These are phyloP conservation scores for Erithacus rubecula DNA, from an alignment of 2,797 vertebrate species.

Conservation along the genomic window DNA sequence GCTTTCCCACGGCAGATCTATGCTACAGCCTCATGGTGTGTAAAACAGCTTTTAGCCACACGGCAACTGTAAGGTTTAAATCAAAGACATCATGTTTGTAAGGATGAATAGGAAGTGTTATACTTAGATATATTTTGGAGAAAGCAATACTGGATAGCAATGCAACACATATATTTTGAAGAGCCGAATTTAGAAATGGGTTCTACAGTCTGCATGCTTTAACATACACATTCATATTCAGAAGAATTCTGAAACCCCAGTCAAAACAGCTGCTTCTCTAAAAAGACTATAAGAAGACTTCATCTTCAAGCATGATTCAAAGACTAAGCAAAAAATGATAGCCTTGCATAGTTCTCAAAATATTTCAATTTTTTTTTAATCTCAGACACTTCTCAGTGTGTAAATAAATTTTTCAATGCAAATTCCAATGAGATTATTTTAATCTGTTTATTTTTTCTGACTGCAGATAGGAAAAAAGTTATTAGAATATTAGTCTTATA, in stretches of 20 bases:
- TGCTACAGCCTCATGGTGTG: neutral
- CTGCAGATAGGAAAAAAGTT: neutral
- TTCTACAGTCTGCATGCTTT: neutral
- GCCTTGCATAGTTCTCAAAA: neutral
- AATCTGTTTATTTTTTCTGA: neutral
- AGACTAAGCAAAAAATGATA: neutral
- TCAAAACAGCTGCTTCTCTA: neutral
- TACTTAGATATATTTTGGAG: neutral
- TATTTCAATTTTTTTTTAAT: neutral
- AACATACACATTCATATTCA: accelerated
- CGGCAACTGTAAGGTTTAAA: neutral
- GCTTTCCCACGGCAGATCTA: neutral
- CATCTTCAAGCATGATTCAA: neutral
- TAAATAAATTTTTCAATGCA: neutral
- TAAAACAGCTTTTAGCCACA: neutral
- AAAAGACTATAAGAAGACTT: neutral
- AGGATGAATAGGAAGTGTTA: neutral
- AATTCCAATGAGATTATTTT: neutral
- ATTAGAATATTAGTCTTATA: neutral
- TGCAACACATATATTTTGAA: neutral
- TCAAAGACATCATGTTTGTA: neutral
- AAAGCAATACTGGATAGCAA: neutral
- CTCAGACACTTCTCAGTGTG: neutral
- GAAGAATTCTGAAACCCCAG: neutral
- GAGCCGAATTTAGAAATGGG: neutral